Percentiles rank a stretch among this genome's conserved stretches.
These are phyloP conservation scores for Acanthopagrus latus DNA, from an alignment of 2,797 vertebrate species.

Conservation along the genomic window DNA sequence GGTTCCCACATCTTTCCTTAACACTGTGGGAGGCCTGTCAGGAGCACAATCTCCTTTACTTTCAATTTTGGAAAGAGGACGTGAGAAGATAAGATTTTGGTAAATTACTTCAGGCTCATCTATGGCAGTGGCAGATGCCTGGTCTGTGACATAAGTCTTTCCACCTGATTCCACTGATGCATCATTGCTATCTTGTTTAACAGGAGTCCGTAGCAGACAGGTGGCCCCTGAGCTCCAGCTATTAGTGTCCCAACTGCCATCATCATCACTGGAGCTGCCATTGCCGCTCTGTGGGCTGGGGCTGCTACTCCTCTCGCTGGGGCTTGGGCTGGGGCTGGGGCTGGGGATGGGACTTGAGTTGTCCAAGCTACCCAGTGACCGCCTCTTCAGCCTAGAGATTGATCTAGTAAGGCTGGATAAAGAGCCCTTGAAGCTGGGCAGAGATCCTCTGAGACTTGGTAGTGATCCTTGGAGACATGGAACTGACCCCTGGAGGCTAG, in stretches of 20 bases:
- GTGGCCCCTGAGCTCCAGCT: constrained; percentile 86
- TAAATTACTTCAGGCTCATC: constrained; percentile 77
- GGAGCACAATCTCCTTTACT: constrained; percentile 32
- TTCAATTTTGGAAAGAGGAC: constrained; percentile 48
- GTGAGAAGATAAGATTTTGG: constrained; percentile 75
- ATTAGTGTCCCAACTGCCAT: constrained; percentile 87
- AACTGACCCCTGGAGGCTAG: constrained; percentile 61
- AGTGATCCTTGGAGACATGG: constrained; percentile 66
- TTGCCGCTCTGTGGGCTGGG: constrained; percentile 68
- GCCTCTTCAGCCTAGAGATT: constrained; percentile 64
- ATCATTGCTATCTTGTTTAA: constrained; percentile 79
- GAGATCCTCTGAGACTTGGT: constrained; percentile 63
- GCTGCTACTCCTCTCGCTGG: constrained; percentile 66
- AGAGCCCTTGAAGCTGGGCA: constrained; percentile 64
- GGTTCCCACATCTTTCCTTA: constrained; percentile 68
- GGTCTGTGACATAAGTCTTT: constrained; percentile 45
- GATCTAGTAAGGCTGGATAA: constrained; percentile 69
- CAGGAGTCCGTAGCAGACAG: constrained; percentile 81
- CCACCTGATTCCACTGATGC: constrained; percentile 63
- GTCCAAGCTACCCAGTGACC: constrained; percentile 68
- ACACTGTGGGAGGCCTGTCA: constrained; percentile 24
- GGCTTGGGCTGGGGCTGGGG: neutral
- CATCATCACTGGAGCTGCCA: constrained; percentile 80
- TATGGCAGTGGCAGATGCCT: constrained; percentile 12
- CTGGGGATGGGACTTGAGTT: constrained; percentile 41